Percentiles rank a stretch among this genome's conserved stretches.
Conservation (phyloP, 2,888 invertebrate genomes). For the Scaptomyza flava region DNA sequence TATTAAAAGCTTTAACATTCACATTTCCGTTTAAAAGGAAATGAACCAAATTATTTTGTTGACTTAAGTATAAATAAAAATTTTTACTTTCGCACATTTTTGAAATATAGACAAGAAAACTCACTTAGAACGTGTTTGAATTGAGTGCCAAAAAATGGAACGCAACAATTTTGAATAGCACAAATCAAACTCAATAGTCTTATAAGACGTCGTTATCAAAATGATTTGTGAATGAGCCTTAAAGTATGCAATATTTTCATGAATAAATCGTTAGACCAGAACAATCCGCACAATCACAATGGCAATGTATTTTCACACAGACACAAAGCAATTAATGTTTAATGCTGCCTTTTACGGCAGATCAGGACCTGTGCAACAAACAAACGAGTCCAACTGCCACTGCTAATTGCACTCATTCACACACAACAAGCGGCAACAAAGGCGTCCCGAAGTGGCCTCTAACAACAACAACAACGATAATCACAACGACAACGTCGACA, state of each 20-base stretch:
- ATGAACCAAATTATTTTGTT: not conserved
- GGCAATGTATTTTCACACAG: constrained; percentile 24
- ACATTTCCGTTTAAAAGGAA: not conserved
- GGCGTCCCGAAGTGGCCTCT: constrained; percentile 58
- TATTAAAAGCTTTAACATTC: not conserved
- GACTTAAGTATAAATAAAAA: not conserved
- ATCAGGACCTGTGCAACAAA: constrained; percentile 46
- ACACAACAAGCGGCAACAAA: constrained; percentile 57
- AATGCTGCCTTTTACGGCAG: constrained; percentile 54
- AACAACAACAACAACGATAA: constrained; percentile 28
- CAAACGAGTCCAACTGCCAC: constrained; percentile 66
- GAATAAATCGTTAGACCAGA: not conserved
- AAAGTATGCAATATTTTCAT: constrained; percentile 7
- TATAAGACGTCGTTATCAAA: not conserved
- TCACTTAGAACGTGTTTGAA: constrained; percentile 25
- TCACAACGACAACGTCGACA: constrained; percentile 6
- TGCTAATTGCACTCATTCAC: constrained; percentile 78
- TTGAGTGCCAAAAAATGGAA: not conserved
- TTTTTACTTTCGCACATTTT: not conserved
- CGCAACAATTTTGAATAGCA: not conserved
- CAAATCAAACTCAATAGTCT: not conserved
- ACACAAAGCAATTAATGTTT: constrained; percentile 66
- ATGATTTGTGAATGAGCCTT: constrained; percentile 1
- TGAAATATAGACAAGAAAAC: constrained; percentile 23
- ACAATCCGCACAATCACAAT: constrained; percentile 13